Conservation (phyloP, 2,888 invertebrate species). For the Trichopria drosophilae region DNA sequence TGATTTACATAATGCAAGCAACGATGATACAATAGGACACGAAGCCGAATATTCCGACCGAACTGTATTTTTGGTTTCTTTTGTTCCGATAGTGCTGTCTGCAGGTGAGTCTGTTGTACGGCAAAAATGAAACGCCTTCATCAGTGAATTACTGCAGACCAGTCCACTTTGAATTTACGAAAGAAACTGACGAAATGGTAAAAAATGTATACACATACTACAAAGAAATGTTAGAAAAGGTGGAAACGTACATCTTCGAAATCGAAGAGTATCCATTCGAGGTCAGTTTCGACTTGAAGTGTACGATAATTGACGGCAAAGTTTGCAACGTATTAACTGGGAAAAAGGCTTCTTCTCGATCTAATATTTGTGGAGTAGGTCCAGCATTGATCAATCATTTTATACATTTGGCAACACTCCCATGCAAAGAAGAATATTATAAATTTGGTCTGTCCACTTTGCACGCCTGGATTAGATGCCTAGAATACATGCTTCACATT, state of each 20-base stretch:
- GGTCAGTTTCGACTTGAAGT: too few relatives aligned
- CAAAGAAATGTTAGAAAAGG: too few relatives aligned
- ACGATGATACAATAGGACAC: not conserved
- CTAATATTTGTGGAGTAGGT: slow-evolving; percentile 14
- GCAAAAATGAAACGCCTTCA: slow-evolving; percentile 9
- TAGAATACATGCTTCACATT: too few relatives aligned
- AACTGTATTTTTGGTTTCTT: too few relatives aligned
- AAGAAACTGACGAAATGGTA: too few relatives aligned
- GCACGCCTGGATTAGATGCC: too few relatives aligned
- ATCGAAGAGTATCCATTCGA: not conserved
- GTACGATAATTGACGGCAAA: too few relatives aligned
- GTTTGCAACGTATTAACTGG: too few relatives aligned
- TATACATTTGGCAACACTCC: not conserved
- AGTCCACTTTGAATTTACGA: too few relatives aligned
- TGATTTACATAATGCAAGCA: not conserved
- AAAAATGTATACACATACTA: too few relatives aligned
- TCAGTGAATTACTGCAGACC: too few relatives aligned
- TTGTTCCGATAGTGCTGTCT: not conserved
- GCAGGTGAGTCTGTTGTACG: slow-evolving; percentile 2
- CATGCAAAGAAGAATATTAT: slow-evolving; percentile 5
- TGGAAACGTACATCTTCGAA: not conserved
- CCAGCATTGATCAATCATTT: slow-evolving; percentile 13
- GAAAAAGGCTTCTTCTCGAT: not conserved
- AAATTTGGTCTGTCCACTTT: slow-evolving; percentile 15
- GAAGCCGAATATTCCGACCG: not conserved